Percentiles rank a stretch among this genome's conserved stretches.
Evolutionary conservation across 2,888 invertebrate species (phyloP).

Genomic region (Micropterix aruncella): DNA sequence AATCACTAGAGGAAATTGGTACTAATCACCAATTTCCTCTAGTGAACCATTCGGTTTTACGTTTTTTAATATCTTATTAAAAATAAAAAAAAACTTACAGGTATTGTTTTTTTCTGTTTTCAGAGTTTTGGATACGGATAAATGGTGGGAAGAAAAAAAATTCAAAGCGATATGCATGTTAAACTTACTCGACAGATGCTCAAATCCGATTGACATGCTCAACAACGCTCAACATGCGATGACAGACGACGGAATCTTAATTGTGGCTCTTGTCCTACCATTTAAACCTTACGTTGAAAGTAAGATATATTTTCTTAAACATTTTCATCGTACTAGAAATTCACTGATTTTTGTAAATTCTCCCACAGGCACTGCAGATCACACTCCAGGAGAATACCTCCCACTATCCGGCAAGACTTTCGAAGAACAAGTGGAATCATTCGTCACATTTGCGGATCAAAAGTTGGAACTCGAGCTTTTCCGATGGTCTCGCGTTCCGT

Average conservation of each 20-base stretch:
- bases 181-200: slow-evolving; percentile 90
- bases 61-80: too few species aligned
- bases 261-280: slow-evolving; percentile 88
- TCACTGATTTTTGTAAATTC: too few species aligned
- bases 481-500: slow-evolving; percentile 84
- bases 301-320: slow-evolving; percentile 25
- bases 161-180: slow-evolving; percentile 79
- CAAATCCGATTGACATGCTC: slow-evolving; percentile 67
- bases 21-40: too few species aligned
- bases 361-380: slow-evolving; percentile 54
- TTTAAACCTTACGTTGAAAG: slow-evolving; percentile 93
- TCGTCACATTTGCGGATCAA: slow-evolving; percentile 38
- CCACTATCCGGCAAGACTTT: slow-evolving; percentile 52
- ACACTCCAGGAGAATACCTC: slow-evolving; percentile 55
- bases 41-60: too few species aligned
- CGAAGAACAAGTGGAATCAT: slow-evolving; percentile 67
- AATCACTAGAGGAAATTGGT: too few species aligned
- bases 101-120: slow-evolving; percentile 16
- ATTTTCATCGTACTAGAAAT: not conserved
- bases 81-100: too few species aligned
- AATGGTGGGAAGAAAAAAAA: slow-evolving; percentile 44
- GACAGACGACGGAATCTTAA: slow-evolving; percentile 55
- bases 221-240: slow-evolving; percentile 58
- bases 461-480: slow-evolving; percentile 62
- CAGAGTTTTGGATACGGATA: slow-evolving; percentile 57